Base-by-base conservation (phyloP, 1,140 invertebrate species). In the Ips nitidus region DNA sequence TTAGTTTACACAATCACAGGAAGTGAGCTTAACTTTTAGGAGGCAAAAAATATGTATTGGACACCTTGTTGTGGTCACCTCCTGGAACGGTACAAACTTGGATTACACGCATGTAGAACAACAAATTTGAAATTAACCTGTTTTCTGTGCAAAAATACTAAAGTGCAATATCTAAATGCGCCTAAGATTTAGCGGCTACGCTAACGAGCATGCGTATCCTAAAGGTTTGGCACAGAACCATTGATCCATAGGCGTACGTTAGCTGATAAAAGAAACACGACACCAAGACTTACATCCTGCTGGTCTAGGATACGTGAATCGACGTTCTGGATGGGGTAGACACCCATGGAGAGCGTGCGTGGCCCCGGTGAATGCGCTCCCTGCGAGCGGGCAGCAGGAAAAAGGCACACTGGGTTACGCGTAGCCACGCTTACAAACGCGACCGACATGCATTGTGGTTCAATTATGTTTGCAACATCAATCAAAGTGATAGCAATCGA, bases 301-400 rank as follows among this genome's bases (percentile, higher is more conserved):
- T 89, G 89, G 81, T 89, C 87, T 81, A 92, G 86, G 81, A 94
- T 92, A 84, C 88, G 87, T 77, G 92, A 94, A 82, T 89, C 89
- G 82, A 95, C 86, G 84, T 88, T 89, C 84, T 94, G 89, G 81
- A 94, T 90, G 76, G 91, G 92, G 83, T 91, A 94, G 81, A 91
- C 86, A 75, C 93, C 93, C 89, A 94, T 91, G 73, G 92, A 91
- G 72, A 91, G 87, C 78, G 89, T 89, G 80, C 92, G 89, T 80
- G 90, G 90, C 84, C 90, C 92, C 81, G 93, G 92, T 81, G 93
- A 94, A 81, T 91, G 91, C 78, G 91, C 88, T 82, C 93, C 93
- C 92, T 94, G 86, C 52, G 56, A 45, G 41, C 65, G 79, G 75
- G 82, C 82, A 84, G 82, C 81, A 83, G 81, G 81, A 83, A 81